Evolutionary conservation across 2,888 invertebrate genomes (phyloP).

Genomic region (Marasmarcha lunaedactyla): DNA sequence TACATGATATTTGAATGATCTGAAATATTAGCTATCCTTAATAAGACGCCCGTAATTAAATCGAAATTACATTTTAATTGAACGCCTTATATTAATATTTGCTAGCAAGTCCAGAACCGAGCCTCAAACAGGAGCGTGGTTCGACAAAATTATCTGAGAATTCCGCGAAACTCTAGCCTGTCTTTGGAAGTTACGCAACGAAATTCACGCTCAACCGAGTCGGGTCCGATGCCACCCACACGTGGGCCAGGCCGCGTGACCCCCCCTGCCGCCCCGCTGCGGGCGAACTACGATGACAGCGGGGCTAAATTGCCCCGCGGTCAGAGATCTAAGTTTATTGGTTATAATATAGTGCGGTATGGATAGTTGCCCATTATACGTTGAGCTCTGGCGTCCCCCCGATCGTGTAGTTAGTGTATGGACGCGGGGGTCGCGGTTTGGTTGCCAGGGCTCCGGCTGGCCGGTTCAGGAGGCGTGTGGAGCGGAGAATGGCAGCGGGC

Average conservation of each 20-base stretch:
- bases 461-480: slow-evolving; percentile 49
- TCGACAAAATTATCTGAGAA: too few relatives aligned
- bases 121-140: too few relatives aligned
- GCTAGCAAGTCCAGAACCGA: too few relatives aligned
- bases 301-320: slow-evolving; percentile 44
- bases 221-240: slow-evolving; percentile 61
- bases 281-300: slow-evolving; percentile 24
- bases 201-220: slow-evolving; percentile 65
- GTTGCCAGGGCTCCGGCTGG: slow-evolving; percentile 23
- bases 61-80: too few relatives aligned
- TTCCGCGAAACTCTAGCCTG: slow-evolving; percentile 10
- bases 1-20: too few relatives aligned
- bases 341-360: slow-evolving; percentile 62
- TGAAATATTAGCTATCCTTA: too few relatives aligned
- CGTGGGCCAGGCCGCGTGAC: slow-evolving; percentile 29
- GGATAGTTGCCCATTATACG: slow-evolving; percentile 32
- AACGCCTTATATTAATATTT: too few relatives aligned
- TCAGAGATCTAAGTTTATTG: slow-evolving; percentile 54
- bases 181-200: slow-evolving; percentile 65
- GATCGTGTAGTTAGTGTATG: slow-evolving; percentile 11
- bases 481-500: slow-evolving; percentile 54
- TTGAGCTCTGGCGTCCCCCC: slow-evolving; percentile 25
- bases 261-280: slow-evolving; percentile 26
- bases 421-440: slow-evolving; percentile 17
- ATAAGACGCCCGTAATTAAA: too few relatives aligned